These are phyloP conservation scores for Xiphorhynchus erythropygius DNA, from an alignment of 2,797 vertebrate genomes.

Conservation along the genomic window DNA sequence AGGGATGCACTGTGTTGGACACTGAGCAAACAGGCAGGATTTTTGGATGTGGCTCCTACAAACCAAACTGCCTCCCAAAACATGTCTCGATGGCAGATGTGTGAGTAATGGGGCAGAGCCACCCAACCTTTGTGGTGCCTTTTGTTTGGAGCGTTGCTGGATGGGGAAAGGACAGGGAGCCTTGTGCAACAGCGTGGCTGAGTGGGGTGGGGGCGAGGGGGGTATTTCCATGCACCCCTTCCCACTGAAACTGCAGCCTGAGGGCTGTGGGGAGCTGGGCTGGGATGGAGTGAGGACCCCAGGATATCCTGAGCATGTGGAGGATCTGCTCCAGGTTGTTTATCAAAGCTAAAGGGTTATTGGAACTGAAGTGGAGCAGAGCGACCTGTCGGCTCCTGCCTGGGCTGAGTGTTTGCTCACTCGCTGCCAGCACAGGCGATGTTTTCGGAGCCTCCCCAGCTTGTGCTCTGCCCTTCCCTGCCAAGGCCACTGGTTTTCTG, in stretches of 20 bases:
- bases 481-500: not conserved
- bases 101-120: not conserved
- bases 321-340: not conserved
- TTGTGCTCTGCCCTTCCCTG: not conserved
- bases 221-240: accelerated
- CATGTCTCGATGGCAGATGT: accelerated
- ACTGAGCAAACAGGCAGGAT: not conserved
- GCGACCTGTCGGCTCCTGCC: not conserved
- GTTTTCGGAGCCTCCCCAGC: not conserved
- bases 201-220: accelerated
- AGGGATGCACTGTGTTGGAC: accelerated
- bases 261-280: not conserved
- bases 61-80: not conserved
- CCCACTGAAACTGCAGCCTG: not conserved
- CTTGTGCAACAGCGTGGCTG: not conserved
- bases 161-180: not conserved
- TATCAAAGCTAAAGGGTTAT: not conserved
- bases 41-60: not conserved
- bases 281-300: not conserved
- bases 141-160: not conserved
- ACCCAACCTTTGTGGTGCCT: accelerated
- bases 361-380: not conserved
- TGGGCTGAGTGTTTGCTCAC: not conserved
- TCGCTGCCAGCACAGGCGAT: not conserved
- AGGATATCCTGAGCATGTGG: not conserved